Evolutionary conservation across 2,888 invertebrate species (phyloP), one percentile per base, ranked within the genome.

Genomic region (Eilema griseolum): DNA sequence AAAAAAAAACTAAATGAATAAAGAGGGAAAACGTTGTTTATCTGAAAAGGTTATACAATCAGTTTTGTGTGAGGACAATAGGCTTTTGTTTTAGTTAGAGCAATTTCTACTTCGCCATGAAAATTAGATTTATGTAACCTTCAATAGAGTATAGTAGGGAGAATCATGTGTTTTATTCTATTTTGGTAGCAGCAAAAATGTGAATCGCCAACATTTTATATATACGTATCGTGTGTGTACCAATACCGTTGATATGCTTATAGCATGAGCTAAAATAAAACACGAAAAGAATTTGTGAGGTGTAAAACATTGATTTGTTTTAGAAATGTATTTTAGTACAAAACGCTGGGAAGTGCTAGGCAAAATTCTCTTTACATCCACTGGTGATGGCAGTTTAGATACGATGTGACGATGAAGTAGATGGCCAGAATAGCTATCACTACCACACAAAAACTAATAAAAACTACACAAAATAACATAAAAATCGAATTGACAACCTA

Each of bases 91-190:
- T 41, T 41, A 41, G 62, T 62, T 26, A 14, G 8, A 62, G 16
- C 62, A 23, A 41, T 62, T 16, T 37, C 41, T 20, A 41, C 24
- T 37, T 41, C 24, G 62, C 41, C 24, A 41, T 11, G 41, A 62
- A 62, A 62, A 62, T 26, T 62, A 26, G 41, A 62, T 62, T 62
- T 62, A 26, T 24, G 11, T 41, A 26, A 41, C 16, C 41, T 62
- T 62, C 16, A 62, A 26, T 41, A 41, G 20, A 24, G 23, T 26
- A 41, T 41, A 62, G 52, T 8, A n/a, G n/a, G n/a, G 26, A 41
- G 37, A 20, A 20, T 24, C 52, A 62, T 62, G 41, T 24, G 62
- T 26, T 26, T 41, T 24, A 62, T 37, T 62, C 16, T 41, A 62
- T 62, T 62, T 62, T 11, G 26, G 37, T 62, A 41, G 23, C 24